Evolutionary conservation across 53 echinoderm and acorn worm species (phyloP), one percentile per base, ranked within the genome.

Genomic region (Antedon mediterranea): DNA sequence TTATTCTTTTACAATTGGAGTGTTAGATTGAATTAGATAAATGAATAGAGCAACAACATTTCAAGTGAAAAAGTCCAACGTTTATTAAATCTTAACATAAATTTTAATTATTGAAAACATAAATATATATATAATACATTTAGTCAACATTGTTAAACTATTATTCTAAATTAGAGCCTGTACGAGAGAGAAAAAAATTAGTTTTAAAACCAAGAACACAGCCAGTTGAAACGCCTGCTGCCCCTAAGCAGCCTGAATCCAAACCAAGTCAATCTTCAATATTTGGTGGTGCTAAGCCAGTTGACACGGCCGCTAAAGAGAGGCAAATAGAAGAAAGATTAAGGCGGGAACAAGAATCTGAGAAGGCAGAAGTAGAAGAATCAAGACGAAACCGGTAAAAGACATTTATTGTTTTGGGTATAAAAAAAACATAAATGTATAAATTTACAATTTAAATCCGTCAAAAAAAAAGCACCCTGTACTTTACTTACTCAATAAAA

Each of bases 231-330:
- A 4, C 83, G 82, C 11, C 72, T 43, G 29, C 30, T 57, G 7
- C 0, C 23, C 26, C 7, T 2, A 15, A 13, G 2, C 11, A 57
- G 11, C 23, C 57, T 18, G 23, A 8, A 23, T 9, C 57, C 23
- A 57, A 57, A 41, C n/a, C n/a, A 11, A 57, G 57, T 20, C 57
- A 57, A 23, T 87, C 94, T 0, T 80, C 87, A 0, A 98, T 98
- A 73, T 98, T 98, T 85, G 98, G 98, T 20, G 81, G 83, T 4
- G 98, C 98, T 30, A 98, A 93, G 33, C 98, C 98, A 0, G 98
- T 98, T 29, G 98, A 98, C 73, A 98, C 98, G 0, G 92, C 98
- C 14, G 84, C 98, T 7, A 86, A 80, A 71, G 98, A 98, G 77
- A 73, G 87, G 29, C 88, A 92, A 73, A 98, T 98, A 30, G 92